These are phyloP conservation scores for Leucosticte australis DNA, from an alignment of 2,113 vertebrate species.

Conservation along the genomic window DNA sequence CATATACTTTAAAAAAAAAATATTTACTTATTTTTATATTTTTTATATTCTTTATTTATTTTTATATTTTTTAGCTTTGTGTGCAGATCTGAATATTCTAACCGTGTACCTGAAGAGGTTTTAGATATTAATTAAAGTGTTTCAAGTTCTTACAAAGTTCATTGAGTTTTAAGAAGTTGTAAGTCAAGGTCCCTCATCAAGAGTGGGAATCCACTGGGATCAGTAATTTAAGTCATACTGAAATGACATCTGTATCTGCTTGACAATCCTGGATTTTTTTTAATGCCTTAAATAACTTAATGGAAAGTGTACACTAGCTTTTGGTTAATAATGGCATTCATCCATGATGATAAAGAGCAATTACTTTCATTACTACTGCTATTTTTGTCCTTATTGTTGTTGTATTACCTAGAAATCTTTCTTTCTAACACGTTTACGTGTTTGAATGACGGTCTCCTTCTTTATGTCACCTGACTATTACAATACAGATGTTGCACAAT, in stretches of 20 bases:
- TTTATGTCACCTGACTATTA: neutral
- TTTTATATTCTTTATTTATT: too few species aligned
- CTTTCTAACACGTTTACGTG: neutral
- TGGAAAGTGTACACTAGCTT: neutral
- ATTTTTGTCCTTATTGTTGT: neutral
- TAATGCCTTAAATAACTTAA: neutral
- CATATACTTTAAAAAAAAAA: too few species aligned
- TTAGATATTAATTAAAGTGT: neutral
- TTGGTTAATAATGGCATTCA: neutral
- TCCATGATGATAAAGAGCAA: neutral
- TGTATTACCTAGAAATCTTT: neutral
- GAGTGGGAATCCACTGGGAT: neutral
- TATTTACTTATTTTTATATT: too few species aligned
- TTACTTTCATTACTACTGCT: neutral
- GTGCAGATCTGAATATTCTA: neutral
- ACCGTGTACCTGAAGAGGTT: neutral
- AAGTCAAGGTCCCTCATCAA: neutral
- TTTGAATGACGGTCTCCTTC: neutral
- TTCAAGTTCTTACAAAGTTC: neutral
- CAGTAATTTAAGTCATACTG: neutral
- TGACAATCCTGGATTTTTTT: neutral
- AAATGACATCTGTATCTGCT: neutral
- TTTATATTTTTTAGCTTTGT: neutral
- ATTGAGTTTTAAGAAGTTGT: neutral
- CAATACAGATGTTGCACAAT: neutral